These are phyloP conservation scores for Eulemur mongoz DNA, from an alignment of 2,797 vertebrate genomes.

Conservation along the genomic window DNA sequence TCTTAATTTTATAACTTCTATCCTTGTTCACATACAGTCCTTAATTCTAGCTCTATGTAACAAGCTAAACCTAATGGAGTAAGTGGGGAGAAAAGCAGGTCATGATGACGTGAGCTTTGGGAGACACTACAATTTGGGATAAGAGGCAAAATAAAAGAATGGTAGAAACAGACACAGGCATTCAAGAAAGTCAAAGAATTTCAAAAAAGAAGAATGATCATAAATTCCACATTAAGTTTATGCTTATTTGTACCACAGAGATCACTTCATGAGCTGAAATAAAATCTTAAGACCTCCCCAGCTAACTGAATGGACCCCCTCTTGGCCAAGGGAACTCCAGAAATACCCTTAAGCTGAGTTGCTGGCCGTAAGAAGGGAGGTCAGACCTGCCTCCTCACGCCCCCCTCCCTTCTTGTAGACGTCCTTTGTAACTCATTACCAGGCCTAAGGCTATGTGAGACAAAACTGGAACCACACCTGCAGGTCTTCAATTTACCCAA, in stretches of 20 bases:
- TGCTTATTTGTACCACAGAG: not conserved
- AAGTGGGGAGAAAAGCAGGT: not conserved
- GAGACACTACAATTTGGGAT: not conserved
- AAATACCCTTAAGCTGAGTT: too few species aligned
- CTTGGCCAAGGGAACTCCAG: too few species aligned
- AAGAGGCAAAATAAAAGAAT: not conserved
- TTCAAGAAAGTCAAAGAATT: conserved; percentile 48
- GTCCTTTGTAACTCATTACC: too few species aligned
- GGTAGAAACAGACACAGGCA: not conserved
- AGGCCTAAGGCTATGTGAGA: too few species aligned
- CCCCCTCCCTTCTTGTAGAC: too few species aligned
- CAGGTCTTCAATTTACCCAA: too few species aligned
- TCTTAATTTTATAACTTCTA: not conserved
- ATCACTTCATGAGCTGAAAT: not conserved
- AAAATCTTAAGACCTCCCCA: too few species aligned
- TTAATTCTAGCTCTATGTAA: not conserved
- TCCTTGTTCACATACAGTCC: not conserved
- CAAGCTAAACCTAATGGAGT: not conserved
- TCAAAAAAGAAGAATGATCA: not conserved
- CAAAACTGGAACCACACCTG: too few species aligned
- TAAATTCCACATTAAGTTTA: not conserved
- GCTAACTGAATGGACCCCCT: too few species aligned
- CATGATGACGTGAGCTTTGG: not conserved
- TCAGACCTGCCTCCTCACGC: too few species aligned
- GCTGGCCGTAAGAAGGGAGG: too few species aligned